Evolutionary conservation across 2,113 vertebrate genomes (phyloP).

Genomic region (Phalacrocorax carbo): DNA sequence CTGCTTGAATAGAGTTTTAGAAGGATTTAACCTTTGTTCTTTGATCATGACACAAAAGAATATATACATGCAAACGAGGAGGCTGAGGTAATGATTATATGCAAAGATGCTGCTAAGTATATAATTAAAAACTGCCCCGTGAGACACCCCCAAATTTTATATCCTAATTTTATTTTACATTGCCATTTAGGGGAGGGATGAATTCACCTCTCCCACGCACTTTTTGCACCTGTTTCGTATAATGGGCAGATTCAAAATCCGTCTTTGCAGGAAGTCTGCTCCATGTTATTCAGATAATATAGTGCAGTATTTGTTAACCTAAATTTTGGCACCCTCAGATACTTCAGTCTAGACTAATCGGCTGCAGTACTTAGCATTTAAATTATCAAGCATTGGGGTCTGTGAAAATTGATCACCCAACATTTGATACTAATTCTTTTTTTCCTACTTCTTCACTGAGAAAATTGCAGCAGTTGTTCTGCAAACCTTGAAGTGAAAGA

Average conservation of each 20-base stretch:
- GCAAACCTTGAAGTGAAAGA: neutral
- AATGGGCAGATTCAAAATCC: slow-evolving; percentile 31
- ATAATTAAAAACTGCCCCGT: slow-evolving; percentile 64
- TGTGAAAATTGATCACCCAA: slow-evolving; percentile 33
- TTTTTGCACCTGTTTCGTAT: slow-evolving; percentile 47
- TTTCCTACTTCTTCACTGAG: neutral
- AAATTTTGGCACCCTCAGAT: slow-evolving; percentile 40
- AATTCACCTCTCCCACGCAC: slow-evolving; percentile 53
- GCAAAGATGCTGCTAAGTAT: slow-evolving; percentile 55
- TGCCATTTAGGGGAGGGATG: slow-evolving; percentile 39
- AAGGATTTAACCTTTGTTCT: slow-evolving; percentile 67
- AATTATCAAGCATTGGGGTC: slow-evolving; percentile 10
- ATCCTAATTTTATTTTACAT: slow-evolving; percentile 60
- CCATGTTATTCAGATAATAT: slow-evolving; percentile 34
- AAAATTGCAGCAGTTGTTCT: slow-evolving; percentile 32
- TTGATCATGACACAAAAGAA: slow-evolving; percentile 59
- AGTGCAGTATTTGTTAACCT: slow-evolving; percentile 51
- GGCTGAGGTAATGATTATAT: slow-evolving; percentile 64
- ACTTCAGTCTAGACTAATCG: slow-evolving; percentile 49
- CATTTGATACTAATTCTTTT: slow-evolving; percentile 25
- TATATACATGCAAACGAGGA: slow-evolving; percentile 47
- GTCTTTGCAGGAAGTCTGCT: slow-evolving; percentile 11
- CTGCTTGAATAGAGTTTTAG: slow-evolving; percentile 54
- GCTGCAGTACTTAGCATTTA: slow-evolving; percentile 49
- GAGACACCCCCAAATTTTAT: slow-evolving; percentile 55